Evolutionary conservation across 2,113 vertebrate genomes (phyloP).

Genomic region (Onychostoma macrolepis): DNA sequence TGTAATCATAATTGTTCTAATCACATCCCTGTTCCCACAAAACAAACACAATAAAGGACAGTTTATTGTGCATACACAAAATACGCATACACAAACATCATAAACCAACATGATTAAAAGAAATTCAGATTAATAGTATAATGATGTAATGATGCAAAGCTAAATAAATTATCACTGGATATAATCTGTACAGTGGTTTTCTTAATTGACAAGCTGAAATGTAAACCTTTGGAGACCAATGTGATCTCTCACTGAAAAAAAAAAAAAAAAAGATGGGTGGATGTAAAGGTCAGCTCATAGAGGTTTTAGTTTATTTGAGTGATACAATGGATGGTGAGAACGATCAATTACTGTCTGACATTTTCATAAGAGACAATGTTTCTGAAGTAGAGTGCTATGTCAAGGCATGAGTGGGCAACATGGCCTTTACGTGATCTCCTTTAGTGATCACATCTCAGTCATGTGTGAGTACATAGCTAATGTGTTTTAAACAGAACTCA

Average conservation of each 20-base stretch:
- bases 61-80: too few species aligned
- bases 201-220: neutral
- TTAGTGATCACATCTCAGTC: neutral
- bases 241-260: neutral
- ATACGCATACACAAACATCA: neutral
- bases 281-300: constrained; percentile 62
- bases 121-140: neutral
- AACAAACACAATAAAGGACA: neutral
- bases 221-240: neutral
- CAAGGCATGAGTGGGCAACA: constrained; percentile 28
- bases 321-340: constrained; percentile 72
- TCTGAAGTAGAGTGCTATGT: constrained; percentile 56
- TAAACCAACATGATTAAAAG: neutral
- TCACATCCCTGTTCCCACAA: neutral
- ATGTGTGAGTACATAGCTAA: neutral
- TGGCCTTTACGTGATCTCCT: neutral
- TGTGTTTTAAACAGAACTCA: neutral
- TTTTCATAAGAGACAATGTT: constrained; percentile 76
- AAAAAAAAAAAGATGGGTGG: neutral
- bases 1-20: neutral
- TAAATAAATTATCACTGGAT: neutral
- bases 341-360: constrained; percentile 78
- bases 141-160: neutral
- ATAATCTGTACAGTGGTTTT: neutral
- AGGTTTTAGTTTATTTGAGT: constrained; percentile 61